Conservation (phyloP, 64 coral and sea anemone species). For the Acropora tenuis region DNA sequence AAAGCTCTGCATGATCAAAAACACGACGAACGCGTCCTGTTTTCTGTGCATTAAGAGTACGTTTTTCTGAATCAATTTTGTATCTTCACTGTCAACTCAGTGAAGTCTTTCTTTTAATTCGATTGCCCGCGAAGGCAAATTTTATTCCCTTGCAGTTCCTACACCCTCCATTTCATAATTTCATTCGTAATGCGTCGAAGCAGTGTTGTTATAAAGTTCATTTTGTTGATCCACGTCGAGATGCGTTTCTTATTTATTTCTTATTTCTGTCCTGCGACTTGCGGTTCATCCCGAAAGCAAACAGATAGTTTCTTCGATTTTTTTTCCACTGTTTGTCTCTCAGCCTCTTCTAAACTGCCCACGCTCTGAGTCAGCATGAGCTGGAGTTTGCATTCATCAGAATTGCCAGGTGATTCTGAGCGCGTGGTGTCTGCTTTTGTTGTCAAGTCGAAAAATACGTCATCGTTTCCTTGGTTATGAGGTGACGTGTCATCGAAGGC, state of each 20-base stretch:
- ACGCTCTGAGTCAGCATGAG: neutral
- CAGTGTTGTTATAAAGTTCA: too few species aligned
- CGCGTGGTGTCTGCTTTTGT: neutral
- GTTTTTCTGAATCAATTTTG: too few species aligned
- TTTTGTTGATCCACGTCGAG: too few species aligned
- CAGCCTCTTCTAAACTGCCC: conserved; percentile 1
- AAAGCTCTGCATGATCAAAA: too few species aligned
- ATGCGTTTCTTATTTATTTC: neutral
- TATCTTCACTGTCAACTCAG: too few species aligned
- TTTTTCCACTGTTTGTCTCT: neutral
- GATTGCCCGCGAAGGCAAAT: too few species aligned
- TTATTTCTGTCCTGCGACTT: neutral
- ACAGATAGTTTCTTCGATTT: conserved; percentile 26
- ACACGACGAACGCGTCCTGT: too few species aligned
- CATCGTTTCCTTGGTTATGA: conserved; percentile 1
- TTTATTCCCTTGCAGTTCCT: too few species aligned
- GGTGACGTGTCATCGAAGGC: conserved; percentile 26
- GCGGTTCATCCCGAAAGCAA: neutral
- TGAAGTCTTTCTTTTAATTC: too few species aligned
- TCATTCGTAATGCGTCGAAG: too few species aligned
- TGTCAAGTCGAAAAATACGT: conserved; percentile 28
- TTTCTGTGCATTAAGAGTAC: too few species aligned
- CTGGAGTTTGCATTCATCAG: neutral
- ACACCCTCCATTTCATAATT: too few species aligned
- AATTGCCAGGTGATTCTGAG: neutral